phyloP scores from a whole-genome alignment of 2,113 vertebrate genomes.

The Pachycephala philippinensis region DNA sequence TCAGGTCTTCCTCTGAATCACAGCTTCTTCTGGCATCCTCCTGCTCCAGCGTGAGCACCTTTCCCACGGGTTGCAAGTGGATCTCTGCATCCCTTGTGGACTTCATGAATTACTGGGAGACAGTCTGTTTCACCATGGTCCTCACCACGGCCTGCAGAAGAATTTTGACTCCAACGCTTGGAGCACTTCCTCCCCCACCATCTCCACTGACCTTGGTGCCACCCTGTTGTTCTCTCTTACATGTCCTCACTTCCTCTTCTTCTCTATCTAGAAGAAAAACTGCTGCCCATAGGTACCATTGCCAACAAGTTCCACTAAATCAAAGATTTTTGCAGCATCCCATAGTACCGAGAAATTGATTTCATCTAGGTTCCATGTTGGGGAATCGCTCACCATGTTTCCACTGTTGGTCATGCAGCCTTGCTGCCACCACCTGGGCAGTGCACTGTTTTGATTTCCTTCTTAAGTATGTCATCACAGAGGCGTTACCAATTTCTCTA shows the following conservation, averaged over 20 bases:
- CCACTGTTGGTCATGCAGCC: background rate
- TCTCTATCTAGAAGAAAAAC: background rate
- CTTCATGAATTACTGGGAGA: background rate
- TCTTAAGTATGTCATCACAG: background rate
- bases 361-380: rapidly evolving
- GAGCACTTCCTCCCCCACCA: background rate
- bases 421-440: rapidly evolving
- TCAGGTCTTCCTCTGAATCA: background rate
- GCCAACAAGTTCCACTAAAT: background rate
- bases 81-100: background rate
- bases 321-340: background rate
- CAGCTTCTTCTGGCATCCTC: background rate
- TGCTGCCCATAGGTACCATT: background rate
- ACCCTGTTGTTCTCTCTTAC: background rate
- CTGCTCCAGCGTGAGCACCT: background rate
- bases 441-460: background rate
- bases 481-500: background rate
- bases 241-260: background rate
- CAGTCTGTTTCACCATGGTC: background rate
- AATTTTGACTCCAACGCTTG: background rate
- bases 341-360: background rate
- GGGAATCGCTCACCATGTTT: background rate
- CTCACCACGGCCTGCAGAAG: background rate
- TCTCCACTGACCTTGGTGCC: background rate
- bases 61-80: background rate